Evolutionary conservation across 2,797 vertebrate species (phyloP).

Genomic region (Sternotherus odoratus): DNA sequence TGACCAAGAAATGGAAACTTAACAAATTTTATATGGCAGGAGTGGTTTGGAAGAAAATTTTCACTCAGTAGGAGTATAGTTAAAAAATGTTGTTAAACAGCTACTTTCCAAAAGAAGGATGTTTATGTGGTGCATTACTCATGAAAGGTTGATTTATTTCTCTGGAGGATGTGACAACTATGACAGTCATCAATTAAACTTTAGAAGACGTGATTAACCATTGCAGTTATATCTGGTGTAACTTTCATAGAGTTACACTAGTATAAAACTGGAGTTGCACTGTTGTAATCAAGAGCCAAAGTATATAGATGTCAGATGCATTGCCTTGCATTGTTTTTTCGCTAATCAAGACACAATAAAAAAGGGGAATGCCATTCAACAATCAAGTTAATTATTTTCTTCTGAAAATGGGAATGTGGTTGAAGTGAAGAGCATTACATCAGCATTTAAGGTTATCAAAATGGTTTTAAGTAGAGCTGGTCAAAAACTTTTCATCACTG

Average conservation of each 20-base stretch:
- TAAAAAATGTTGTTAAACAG: neutral
- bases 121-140: neutral
- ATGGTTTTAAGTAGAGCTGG: neutral
- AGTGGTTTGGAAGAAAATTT: slow-evolving; percentile 37
- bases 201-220: neutral
- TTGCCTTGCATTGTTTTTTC: neutral
- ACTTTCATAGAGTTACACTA: neutral
- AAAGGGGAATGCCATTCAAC: neutral
- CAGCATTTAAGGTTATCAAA: neutral
- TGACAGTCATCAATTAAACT: neutral
- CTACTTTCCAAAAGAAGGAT: neutral
- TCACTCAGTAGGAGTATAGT: neutral
- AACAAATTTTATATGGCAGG: slow-evolving; percentile 10
- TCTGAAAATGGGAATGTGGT: neutral
- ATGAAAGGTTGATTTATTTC: slow-evolving; percentile 6
- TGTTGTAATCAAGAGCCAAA: neutral
- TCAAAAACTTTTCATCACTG: neutral
- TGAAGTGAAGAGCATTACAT: neutral
- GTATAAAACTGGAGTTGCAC: neutral
- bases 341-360: neutral
- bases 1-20: neutral
- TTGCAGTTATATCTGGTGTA: neutral
- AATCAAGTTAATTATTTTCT: neutral
- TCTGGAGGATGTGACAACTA: neutral
- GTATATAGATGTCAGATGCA: neutral